Evolutionary conservation across 2,113 vertebrate species (phyloP).

Genomic region (Gasterosteus aculeatus): DNA sequence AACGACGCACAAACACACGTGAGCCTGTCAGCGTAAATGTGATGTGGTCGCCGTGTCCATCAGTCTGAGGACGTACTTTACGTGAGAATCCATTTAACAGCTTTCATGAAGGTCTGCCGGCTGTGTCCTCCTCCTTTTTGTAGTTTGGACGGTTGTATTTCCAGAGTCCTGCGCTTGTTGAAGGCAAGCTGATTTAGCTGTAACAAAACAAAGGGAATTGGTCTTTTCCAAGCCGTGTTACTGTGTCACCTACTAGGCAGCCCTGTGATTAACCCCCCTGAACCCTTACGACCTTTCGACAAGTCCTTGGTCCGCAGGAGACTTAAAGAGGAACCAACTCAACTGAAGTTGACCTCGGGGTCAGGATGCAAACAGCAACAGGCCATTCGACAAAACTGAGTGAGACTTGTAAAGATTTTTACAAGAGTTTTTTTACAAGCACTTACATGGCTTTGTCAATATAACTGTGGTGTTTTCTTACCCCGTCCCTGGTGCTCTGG

Average conservation of each 20-base stretch:
- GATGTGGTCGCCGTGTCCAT: constrained; percentile 13
- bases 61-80: constrained; percentile 17
- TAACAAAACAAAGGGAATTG: not conserved
- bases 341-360: constrained; percentile 27
- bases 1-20: constrained; percentile 11
- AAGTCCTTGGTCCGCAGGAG: constrained; percentile 38
- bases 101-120: not conserved
- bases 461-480: constrained; percentile 55
- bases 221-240: not conserved
- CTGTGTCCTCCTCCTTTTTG: not conserved
- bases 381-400: not conserved
- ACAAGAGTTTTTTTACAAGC: constrained; percentile 71
- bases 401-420: constrained; percentile 63
- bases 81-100: not conserved
- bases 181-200: not conserved
- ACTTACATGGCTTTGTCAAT: constrained; percentile 56
- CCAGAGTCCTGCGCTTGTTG: not conserved
- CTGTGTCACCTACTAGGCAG: not conserved
- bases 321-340: constrained; percentile 21
- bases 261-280: not conserved
- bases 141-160: not conserved
- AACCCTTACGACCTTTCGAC: not conserved
- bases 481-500: constrained; percentile 15
- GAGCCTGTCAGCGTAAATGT: constrained; percentile 18
- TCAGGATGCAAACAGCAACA: constrained; percentile 27